Evolutionary conservation across 2,888 invertebrate species (phyloP), one percentile per base, ranked within the genome.

Genomic region (Campoletis raptor): DNA sequence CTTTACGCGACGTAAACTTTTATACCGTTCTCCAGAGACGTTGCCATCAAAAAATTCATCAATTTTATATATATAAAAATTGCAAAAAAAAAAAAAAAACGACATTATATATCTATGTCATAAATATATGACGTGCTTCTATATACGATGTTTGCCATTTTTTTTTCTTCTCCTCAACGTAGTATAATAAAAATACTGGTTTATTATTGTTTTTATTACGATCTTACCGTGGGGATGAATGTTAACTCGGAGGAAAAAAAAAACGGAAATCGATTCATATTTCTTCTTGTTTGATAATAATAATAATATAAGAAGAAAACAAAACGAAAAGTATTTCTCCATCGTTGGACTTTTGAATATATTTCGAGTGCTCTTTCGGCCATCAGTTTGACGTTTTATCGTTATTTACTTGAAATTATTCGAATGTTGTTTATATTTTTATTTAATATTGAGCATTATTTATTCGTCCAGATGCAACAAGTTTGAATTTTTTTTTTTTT

Each of bases 1-100:
- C 30, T 72, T 30, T 72, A 30, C 52, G 42, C 21, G 69, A 42
- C 69, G 69, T 40, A 69, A 69, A 69, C n/a, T 69, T 69, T 69
- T 69, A 69, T 69, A 21, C 37, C 61, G 24, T 61, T 30, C 61
- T 30, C 24, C 30, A 61, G 24, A 30, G 30, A 66, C 37, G 30
- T 37, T 66, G 37, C 66, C 66, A 37, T 66, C 37, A 37, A 66
- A 37, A 37, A 66, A 69, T 42, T 69, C 45, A 69, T 42, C 69
- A 42, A 69, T 69, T 66, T 37, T 30, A 24, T 37, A 37, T 21
- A 69, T 42, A 30, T 30, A 30, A 30, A 42, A 42, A 69, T n/a
- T 69, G n/a, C 7, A 21, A 4, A 40, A 69, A 42, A 66, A 66
- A 61, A 52, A 52, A 15, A n/a, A 30, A 1, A 30, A 30, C 30